Percentiles rank a stretch among this genome's conserved stretches.
Evolutionary conservation across 2,888 invertebrate species (phyloP).

Genomic region (Ichneumoninae sp.): DNA sequence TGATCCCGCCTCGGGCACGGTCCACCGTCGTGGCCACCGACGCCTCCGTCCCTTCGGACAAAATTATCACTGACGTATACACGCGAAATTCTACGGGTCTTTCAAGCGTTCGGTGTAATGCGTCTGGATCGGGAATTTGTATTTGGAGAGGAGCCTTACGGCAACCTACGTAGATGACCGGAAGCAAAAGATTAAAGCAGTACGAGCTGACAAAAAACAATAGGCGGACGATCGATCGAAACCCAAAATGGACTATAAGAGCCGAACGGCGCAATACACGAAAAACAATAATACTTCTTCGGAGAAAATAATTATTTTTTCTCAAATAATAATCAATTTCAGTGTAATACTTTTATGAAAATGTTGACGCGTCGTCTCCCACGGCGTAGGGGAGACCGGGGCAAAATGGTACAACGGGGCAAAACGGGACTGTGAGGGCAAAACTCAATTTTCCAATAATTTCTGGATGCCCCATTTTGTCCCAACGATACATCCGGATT

Average conservation of each 20-base stretch:
- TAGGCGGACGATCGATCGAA: too few species aligned
- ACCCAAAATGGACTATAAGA: too few species aligned
- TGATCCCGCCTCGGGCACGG: slow-evolving; percentile 1
- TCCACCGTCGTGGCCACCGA: slow-evolving; percentile 17
- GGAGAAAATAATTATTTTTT: too few species aligned
- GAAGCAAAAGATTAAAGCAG: not conserved
- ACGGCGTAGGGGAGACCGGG: not conserved
- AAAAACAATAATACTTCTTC: not conserved
- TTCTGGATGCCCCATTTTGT: too few species aligned
- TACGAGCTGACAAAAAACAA: not conserved
- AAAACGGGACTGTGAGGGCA: too few species aligned
- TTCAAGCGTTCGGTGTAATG: not conserved
- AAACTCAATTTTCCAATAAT: too few species aligned
- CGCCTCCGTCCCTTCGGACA: not conserved
- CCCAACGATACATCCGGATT: too few species aligned
- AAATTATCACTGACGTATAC: not conserved
- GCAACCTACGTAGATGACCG: not conserved
- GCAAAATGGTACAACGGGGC: too few species aligned
- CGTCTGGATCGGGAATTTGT: not conserved
- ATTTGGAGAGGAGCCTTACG: not conserved
- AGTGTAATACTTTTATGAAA: not conserved
- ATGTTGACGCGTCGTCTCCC: not conserved
- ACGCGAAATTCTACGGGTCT: slow-evolving; percentile 1
- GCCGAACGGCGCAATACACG: not conserved
- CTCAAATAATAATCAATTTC: not conserved